Evolutionary conservation across 1,140 invertebrate genomes (phyloP).

Genomic region (Hypsibius dujardini): DNA sequence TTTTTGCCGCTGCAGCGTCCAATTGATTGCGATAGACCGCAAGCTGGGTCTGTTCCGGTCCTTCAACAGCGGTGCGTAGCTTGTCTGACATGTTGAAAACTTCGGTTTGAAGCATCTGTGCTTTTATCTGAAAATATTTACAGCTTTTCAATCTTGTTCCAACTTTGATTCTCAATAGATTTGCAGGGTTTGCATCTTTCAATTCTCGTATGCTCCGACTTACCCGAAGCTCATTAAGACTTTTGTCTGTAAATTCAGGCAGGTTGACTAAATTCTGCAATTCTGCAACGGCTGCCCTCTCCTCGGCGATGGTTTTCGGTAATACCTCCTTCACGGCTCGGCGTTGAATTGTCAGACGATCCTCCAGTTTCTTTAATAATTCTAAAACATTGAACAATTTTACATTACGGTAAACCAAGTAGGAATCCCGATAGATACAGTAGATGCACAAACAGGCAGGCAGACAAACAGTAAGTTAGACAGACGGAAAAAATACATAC

Average conservation of each 20-base stretch:
- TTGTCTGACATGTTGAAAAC: slow-evolving; percentile 15
- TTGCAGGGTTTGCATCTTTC: neutral
- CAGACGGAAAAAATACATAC: neutral
- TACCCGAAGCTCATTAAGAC: slow-evolving; percentile 9
- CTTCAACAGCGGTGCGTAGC: neutral
- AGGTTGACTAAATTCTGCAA: neutral
- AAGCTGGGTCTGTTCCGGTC: neutral
- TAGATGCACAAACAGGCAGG: too few species aligned
- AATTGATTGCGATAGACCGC: neutral
- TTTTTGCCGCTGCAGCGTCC: neutral
- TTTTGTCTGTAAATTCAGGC: slow-evolving; percentile 1
- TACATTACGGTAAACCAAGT: too few species aligned
- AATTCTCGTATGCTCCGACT: neutral
- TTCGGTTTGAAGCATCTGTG: slow-evolving; percentile 12
- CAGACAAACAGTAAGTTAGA: neutral
- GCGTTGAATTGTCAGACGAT: neutral
- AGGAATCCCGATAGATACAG: too few species aligned
- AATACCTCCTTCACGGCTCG: slow-evolving; percentile 9
- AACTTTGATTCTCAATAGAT: neutral
- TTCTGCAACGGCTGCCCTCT: neutral
- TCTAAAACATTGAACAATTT: neutral
- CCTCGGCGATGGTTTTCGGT: neutral
- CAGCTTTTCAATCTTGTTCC: neutral
- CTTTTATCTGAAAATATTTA: slow-evolving; percentile 3
- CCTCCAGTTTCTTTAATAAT: neutral